Conservation (phyloP, 2,113 vertebrate genomes). For the Amphilophus citrinellus region DNA sequence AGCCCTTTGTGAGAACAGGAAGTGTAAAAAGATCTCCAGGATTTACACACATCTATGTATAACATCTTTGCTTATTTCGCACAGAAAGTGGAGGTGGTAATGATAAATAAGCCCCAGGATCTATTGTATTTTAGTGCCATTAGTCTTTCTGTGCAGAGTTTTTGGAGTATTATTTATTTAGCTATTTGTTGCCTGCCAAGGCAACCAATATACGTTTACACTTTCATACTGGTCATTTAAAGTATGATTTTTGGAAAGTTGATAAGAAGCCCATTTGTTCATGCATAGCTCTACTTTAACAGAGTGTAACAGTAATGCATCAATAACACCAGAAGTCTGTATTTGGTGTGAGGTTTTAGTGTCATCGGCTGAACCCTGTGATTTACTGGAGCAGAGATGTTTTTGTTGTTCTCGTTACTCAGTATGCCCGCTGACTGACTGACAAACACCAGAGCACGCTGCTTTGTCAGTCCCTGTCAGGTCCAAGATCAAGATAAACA, state of each 20-base stretch:
- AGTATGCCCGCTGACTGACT: background rate
- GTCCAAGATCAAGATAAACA: constrained; percentile 7
- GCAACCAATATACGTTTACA: background rate
- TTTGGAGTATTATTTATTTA: background rate
- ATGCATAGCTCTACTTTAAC: background rate
- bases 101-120: background rate
- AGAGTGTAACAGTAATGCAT: background rate
- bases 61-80: background rate
- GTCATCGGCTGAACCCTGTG: background rate
- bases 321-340: background rate
- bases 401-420: background rate
- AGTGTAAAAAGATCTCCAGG: background rate
- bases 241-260: background rate
- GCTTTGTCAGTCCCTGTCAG: background rate
- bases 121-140: background rate
- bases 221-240: background rate
- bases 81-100: background rate
- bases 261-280: rapidly evolving
- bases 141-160: background rate
- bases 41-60: background rate
- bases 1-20: background rate
- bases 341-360: background rate
- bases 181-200: background rate
- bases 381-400: background rate
- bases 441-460: background rate